These are phyloP conservation scores for Lophius americanus DNA, from an alignment of 2,797 vertebrate species.

Conservation along the genomic window DNA sequence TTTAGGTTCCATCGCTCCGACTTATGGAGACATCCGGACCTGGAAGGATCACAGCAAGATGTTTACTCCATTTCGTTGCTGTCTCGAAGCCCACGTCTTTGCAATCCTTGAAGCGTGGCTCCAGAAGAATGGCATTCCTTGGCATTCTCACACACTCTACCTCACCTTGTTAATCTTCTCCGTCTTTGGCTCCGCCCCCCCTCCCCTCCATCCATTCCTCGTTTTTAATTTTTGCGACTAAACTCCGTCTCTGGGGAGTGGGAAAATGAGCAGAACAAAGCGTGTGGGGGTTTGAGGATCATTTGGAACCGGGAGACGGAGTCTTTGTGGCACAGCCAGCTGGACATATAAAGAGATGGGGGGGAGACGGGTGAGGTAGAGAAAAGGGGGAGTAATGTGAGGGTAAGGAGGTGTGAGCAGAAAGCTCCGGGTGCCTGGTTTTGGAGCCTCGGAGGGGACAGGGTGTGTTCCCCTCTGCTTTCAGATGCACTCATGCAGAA, in stretches of 20 bases:
- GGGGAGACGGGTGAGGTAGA: slow-evolving; percentile 56
- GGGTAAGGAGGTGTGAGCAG: slow-evolving; percentile 70
- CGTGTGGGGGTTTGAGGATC: slow-evolving; percentile 79
- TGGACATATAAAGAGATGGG: slow-evolving; percentile 87
- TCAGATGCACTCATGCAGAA: slow-evolving; percentile 87
- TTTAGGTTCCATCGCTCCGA: background rate
- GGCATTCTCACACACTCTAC: slow-evolving; percentile 26
- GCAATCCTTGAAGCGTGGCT: slow-evolving; percentile 18
- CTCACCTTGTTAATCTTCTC: slow-evolving; percentile 40
- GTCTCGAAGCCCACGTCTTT: slow-evolving; percentile 20
- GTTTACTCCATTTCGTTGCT: slow-evolving; percentile 2
- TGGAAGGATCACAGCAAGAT: slow-evolving; percentile 31
- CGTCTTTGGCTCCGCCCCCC: slow-evolving; percentile 10
- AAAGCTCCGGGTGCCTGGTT: slow-evolving; percentile 72
- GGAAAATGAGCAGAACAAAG: slow-evolving; percentile 91
- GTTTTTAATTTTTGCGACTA: slow-evolving; percentile 72
- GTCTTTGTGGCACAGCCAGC: slow-evolving; percentile 87
- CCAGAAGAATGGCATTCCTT: slow-evolving; percentile 17
- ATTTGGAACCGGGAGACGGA: slow-evolving; percentile 77
- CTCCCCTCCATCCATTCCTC: slow-evolving; percentile 45
- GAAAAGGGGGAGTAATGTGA: slow-evolving; percentile 63
- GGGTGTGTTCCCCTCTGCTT: slow-evolving; percentile 69
- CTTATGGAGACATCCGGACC: background rate
- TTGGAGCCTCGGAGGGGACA: slow-evolving; percentile 53
- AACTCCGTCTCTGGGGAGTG: slow-evolving; percentile 83